Evolutionary conservation across 2,888 invertebrate genomes (phyloP).

Genomic region (Atherix ibis): DNA sequence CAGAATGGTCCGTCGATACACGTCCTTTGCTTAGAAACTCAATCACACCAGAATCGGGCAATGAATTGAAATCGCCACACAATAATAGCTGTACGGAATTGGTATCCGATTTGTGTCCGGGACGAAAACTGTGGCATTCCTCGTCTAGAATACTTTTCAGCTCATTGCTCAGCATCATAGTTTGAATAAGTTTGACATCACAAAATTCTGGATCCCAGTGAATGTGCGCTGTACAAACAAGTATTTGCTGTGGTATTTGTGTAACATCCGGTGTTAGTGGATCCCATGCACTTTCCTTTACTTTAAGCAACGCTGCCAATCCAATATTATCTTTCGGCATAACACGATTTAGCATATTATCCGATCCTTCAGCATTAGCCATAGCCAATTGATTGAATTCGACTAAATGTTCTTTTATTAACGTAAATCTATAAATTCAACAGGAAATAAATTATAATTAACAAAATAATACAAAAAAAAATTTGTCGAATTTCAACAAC

Average conservation of each 20-base stretch:
- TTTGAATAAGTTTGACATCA: conserved; percentile 97
- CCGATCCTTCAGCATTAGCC: conserved; percentile 95
- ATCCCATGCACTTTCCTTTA: conserved; percentile 91
- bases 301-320: conserved; percentile 84
- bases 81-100: conserved; percentile 78
- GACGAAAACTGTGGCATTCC: conserved; percentile 61
- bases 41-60: conserved; percentile 94
- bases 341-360: conserved; percentile 95
- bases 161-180: conserved; percentile 97
- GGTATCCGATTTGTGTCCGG: conserved; percentile 54
- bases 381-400: conserved; percentile 98
- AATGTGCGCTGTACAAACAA: conserved; percentile 97
- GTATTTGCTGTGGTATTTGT: conserved; percentile 65
- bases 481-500: background rate
- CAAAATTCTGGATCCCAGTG: conserved; percentile 99
- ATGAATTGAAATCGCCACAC: conserved; percentile 96
- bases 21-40: conserved; percentile 87
- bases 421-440: conserved; percentile 63
- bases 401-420: conserved; percentile 90
- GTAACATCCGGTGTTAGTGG: conserved; percentile 60
- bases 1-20: conserved; percentile 81
- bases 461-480: background rate
- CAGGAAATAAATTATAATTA: conserved; percentile 4
- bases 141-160: conserved; percentile 76
- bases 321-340: conserved; percentile 99